Evolutionary conservation across 2,888 invertebrate species (phyloP).

Genomic region (Lottia scabra): DNA sequence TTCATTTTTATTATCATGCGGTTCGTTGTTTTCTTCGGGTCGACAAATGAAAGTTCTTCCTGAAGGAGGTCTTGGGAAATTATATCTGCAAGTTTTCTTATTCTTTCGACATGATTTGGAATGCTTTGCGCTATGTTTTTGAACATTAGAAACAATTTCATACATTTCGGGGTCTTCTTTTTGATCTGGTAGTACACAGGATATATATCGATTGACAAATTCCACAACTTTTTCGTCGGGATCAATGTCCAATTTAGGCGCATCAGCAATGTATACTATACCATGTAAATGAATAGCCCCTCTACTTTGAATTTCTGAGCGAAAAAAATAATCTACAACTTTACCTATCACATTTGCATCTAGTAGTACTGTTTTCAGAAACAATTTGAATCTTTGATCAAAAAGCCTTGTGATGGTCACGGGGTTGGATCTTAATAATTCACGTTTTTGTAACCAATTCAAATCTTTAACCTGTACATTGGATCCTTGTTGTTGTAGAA

Average conservation of each 20-base stretch:
- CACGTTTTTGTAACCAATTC: conserved; percentile 17
- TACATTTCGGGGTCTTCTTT: conserved; percentile 18
- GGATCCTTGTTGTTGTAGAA: conserved; percentile 15
- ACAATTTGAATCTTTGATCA: conserved; percentile 17
- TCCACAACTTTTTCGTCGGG: conserved; percentile 25
- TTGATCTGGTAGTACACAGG: conserved; percentile 28
- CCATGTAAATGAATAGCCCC: conserved; percentile 43
- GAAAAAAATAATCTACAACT: conserved; percentile 35
- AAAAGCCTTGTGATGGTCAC: conserved; percentile 20
- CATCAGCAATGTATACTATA: conserved; percentile 35
- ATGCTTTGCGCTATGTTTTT: conserved; percentile 25
- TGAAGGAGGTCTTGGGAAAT: conserved; percentile 18
- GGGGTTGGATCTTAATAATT: conserved; percentile 19
- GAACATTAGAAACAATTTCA: too few species aligned
- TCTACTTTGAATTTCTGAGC: conserved; percentile 41
- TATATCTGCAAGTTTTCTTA: conserved; percentile 28
- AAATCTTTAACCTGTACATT: too few species aligned
- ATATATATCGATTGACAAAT: conserved; percentile 25
- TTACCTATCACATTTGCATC: conserved; percentile 29
- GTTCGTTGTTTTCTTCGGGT: too few species aligned
- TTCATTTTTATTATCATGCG: too few species aligned
- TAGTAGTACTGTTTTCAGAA: conserved; percentile 14
- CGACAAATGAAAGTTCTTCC: background rate
- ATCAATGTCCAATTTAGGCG: conserved; percentile 30
- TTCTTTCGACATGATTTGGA: conserved; percentile 28